phyloP scores from a whole-genome alignment of 2,888 invertebrate species.

The Pomacea canaliculata region DNA sequence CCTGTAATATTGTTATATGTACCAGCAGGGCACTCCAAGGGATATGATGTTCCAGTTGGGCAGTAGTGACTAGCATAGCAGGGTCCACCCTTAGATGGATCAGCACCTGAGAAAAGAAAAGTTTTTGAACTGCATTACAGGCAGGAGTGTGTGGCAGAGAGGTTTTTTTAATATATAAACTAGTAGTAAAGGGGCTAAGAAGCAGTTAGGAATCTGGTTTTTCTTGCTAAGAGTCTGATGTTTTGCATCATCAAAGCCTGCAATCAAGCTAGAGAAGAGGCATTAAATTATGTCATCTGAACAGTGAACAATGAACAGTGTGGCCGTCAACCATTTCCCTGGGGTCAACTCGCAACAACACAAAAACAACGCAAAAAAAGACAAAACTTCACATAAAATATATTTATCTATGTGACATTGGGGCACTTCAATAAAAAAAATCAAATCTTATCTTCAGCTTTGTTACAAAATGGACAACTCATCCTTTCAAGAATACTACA shows the following conservation, averaged over 20 bases:
- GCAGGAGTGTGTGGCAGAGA: background rate
- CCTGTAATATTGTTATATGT: slow-evolving; percentile 65
- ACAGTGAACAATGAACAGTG: too few species aligned
- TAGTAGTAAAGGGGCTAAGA: background rate
- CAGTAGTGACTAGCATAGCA: slow-evolving; percentile 66
- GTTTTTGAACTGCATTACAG: background rate
- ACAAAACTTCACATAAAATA: too few species aligned
- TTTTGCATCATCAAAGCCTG: background rate
- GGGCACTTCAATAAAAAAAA: too few species aligned
- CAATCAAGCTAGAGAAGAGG: too few species aligned
- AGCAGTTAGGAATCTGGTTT: background rate
- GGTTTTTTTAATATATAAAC: background rate
- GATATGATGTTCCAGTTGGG: slow-evolving; percentile 61
- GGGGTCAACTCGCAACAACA: too few species aligned
- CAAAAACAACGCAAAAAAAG: too few species aligned
- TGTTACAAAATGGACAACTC: too few species aligned
- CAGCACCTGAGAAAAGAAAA: slow-evolving; percentile 43
- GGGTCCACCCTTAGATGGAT: slow-evolving; percentile 59
- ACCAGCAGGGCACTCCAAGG: slow-evolving; percentile 60
- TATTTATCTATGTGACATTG: too few species aligned
- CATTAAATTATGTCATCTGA: too few species aligned
- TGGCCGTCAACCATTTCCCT: too few species aligned
- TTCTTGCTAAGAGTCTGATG: background rate
- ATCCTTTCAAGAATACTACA: too few species aligned
- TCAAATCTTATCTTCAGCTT: too few species aligned